phyloP scores from a whole-genome alignment of 23 tunicate species.

The Corella eumyota region DNA sequence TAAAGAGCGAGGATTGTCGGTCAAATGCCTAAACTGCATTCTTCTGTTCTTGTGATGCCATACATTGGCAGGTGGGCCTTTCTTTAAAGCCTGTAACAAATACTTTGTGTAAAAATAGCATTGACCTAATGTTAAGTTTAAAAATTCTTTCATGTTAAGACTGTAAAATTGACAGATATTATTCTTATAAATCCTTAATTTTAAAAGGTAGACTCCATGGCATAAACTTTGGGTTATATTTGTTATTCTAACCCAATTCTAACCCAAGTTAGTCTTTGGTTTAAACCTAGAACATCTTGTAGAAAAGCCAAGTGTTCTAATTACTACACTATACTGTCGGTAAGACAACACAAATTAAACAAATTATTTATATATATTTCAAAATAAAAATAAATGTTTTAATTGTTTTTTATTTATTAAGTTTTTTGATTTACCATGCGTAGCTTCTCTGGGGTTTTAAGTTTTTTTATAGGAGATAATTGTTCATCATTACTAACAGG shows the following conservation, averaged over 20 bases:
- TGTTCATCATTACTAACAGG: slow-evolving; percentile 1
- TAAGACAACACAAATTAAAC: background rate
- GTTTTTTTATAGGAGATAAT: slow-evolving; percentile 49
- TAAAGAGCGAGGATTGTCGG: slow-evolving; percentile 48
- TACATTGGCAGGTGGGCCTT: slow-evolving; percentile 73
- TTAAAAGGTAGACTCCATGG: too few relatives aligned
- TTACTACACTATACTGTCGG: too few relatives aligned
- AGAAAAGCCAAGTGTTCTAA: too few relatives aligned
- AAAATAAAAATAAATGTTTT: background rate
- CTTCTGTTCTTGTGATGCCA: slow-evolving; percentile 88
- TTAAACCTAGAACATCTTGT: too few relatives aligned
- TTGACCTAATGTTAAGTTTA: too few relatives aligned
- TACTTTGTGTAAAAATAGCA: slow-evolving; percentile 18
- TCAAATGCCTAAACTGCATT: slow-evolving; percentile 55
- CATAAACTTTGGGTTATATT: too few relatives aligned
- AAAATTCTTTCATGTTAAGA: too few relatives aligned
- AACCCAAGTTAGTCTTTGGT: too few relatives aligned
- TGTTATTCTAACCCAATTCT: too few relatives aligned
- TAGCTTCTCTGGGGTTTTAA: slow-evolving; percentile 60
- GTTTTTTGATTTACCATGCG: slow-evolving; percentile 34
- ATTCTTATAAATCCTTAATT: too few relatives aligned
- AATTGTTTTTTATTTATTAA: background rate
- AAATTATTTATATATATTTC: background rate
- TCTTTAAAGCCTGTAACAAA: slow-evolving; percentile 30
- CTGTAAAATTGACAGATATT: too few relatives aligned